A percentile compares a stretch with the other conserved stretches of the same genome.
These are phyloP conservation scores for Scylla paramamosain DNA, from an alignment of 1,140 invertebrate genomes.

Conservation along the genomic window DNA sequence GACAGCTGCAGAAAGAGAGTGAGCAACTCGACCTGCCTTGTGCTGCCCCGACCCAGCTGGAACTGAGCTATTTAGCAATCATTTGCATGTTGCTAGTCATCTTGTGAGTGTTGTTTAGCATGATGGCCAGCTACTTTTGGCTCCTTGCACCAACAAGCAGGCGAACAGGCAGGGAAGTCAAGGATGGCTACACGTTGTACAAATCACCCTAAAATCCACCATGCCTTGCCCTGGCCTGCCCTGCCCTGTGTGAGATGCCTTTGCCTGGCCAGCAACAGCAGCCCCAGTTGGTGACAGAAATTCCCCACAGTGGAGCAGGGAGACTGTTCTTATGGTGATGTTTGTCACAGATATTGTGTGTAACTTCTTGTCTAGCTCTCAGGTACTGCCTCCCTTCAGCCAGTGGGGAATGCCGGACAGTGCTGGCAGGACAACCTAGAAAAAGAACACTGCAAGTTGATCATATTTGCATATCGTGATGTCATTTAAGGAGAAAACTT, in stretches of 20 bases:
- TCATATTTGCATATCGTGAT: conserved; percentile 73
- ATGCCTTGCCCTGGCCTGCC: background rate
- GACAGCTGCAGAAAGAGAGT: background rate
- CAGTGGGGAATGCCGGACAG: background rate
- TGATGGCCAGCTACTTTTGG: conserved; percentile 41
- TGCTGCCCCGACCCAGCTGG: background rate
- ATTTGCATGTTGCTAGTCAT: conserved; percentile 74
- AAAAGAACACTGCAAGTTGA: conserved; percentile 44
- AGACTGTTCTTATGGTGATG: conserved; percentile 60
- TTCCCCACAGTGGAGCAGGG: conserved; percentile 63
- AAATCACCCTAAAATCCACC: conserved; percentile 51
- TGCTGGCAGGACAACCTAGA: background rate
- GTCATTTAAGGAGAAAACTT: conserved; percentile 61
- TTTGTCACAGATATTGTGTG: conserved; percentile 58
- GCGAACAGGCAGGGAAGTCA: background rate
- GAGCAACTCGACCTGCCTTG: background rate
- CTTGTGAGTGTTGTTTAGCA: conserved; percentile 70
- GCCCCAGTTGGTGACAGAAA: conserved; percentile 64
- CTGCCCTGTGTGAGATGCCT: background rate
- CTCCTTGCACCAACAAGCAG: background rate
- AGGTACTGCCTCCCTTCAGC: conserved; percentile 62
- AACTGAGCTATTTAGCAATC: conserved; percentile 68
- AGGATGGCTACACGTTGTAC: conserved; percentile 61
- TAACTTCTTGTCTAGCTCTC: conserved; percentile 74
- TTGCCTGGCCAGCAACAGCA: conserved; percentile 23